Evolutionary conservation across 2,797 vertebrate genomes (phyloP).

Genomic region (Tamandua tetradactyla): DNA sequence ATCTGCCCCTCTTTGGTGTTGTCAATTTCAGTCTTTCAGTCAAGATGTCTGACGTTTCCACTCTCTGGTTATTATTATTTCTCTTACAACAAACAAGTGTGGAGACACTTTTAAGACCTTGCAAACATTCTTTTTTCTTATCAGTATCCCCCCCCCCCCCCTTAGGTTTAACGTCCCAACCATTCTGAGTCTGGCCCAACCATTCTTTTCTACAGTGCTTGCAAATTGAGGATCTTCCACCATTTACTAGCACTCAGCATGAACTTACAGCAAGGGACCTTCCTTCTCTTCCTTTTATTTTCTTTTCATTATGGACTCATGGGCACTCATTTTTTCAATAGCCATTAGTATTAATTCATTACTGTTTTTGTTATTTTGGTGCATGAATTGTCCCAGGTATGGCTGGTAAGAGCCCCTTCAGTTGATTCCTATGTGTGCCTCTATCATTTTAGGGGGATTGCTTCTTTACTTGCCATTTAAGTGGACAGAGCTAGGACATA

Average conservation of each 20-base stretch:
- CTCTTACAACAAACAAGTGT: not conserved
- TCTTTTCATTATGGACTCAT: not conserved
- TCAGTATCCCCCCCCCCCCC: not conserved
- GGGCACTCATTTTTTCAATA: not conserved
- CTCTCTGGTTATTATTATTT: slow-evolving; percentile 10
- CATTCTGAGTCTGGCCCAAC: not conserved
- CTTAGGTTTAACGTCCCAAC: not conserved
- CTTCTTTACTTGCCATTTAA: not conserved
- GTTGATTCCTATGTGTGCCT: not conserved
- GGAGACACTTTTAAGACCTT: not conserved
- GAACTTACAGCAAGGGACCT: not conserved
- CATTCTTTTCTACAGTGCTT: not conserved
- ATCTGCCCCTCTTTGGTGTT: not conserved
- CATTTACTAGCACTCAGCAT: not conserved
- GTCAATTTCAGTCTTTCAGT: not conserved
- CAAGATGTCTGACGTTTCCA: not conserved
- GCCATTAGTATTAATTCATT: slow-evolving; percentile 9
- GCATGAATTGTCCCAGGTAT: not conserved
- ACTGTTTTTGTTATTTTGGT: not conserved
- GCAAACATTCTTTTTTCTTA: not conserved
- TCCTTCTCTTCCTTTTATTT: not conserved
- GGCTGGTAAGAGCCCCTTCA: not conserved
- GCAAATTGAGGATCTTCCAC: not conserved
- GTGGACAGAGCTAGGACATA: too few species aligned
- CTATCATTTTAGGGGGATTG: not conserved